These are phyloP conservation scores for Hirudinaria manillensis DNA, from an alignment of 2,888 invertebrate genomes.

Conservation along the genomic window DNA sequence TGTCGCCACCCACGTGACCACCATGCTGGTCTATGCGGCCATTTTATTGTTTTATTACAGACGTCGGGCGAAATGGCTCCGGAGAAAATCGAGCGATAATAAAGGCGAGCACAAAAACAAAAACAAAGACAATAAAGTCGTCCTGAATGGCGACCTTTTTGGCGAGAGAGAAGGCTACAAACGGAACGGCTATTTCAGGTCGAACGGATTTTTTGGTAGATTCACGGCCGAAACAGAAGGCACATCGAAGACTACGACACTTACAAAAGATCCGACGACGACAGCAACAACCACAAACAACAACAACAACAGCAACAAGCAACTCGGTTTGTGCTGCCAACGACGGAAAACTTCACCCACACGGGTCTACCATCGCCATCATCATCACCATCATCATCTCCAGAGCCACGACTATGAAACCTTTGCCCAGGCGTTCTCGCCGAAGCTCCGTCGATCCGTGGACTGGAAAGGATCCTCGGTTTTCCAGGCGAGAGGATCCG, in stretches of 20 bases:
- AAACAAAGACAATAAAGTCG: not conserved
- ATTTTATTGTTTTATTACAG: slow-evolving; percentile 29
- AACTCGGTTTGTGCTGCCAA: not conserved
- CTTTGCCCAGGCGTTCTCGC: not conserved
- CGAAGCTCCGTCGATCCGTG: not conserved
- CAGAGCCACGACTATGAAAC: slow-evolving; percentile 3
- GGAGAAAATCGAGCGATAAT: not conserved
- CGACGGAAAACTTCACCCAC: not conserved
- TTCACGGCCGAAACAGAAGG: not conserved
- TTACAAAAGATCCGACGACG: not conserved
- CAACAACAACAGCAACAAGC: slow-evolving; percentile 13
- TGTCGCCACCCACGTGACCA: slow-evolving; percentile 29
- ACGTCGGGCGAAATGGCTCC: slow-evolving; percentile 3
- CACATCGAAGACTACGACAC: not conserved
- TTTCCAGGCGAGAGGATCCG: not conserved
- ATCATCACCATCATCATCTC: slow-evolving; percentile 3
- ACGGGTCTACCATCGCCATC: not conserved
- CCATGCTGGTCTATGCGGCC: slow-evolving; percentile 29
- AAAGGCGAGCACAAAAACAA: slow-evolving; percentile 4
- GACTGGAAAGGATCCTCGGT: not conserved
- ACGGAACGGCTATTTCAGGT: not conserved
- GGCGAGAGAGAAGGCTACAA: slow-evolving; percentile 10
- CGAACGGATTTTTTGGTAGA: slow-evolving; percentile 10
- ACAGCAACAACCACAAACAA: not conserved
- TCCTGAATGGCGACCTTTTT: slow-evolving; percentile 2